These are phyloP conservation scores for Teleogryllus oceanicus DNA, from an alignment of 2,888 invertebrate species.

Conservation along the genomic window DNA sequence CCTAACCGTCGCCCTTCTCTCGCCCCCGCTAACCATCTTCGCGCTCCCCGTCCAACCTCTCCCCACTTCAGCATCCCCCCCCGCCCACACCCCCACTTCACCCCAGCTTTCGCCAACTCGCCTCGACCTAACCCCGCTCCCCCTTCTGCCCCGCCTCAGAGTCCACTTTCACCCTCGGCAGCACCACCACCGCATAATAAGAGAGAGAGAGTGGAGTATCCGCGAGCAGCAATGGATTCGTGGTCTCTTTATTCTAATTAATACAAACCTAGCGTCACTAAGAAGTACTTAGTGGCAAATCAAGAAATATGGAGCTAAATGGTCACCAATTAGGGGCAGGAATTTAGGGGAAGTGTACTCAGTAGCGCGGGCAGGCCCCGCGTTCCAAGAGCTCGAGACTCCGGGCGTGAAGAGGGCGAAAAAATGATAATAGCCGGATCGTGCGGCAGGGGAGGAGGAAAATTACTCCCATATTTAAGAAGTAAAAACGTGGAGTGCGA, in stretches of 20 bases:
- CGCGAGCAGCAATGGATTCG: not conserved
- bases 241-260: not conserved
- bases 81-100: too few species aligned
- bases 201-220: too few species aligned
- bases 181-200: too few species aligned
- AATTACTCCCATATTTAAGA: not conserved
- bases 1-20: too few species aligned
- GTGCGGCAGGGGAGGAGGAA: not conserved
- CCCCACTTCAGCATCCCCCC: too few species aligned
- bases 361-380: not conserved
- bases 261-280: constrained; percentile 1
- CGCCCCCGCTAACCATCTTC: too few species aligned
- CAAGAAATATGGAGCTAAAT: constrained; percentile 9
- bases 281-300: not conserved
- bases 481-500: too few species aligned
- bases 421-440: not conserved
- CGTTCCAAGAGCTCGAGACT: not conserved
- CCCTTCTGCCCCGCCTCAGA: too few species aligned
- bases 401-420: not conserved
- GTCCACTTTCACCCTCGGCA: too few species aligned
- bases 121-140: too few species aligned
- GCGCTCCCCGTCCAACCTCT: too few species aligned
- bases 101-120: too few species aligned
- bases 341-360: not conserved
- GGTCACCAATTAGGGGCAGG: not conserved